A percentile compares a stretch with the other conserved stretches of the same genome.
These are phyloP conservation scores for Bos javanicus DNA, from an alignment of 2,113 vertebrate genomes.

Conservation along the genomic window DNA sequence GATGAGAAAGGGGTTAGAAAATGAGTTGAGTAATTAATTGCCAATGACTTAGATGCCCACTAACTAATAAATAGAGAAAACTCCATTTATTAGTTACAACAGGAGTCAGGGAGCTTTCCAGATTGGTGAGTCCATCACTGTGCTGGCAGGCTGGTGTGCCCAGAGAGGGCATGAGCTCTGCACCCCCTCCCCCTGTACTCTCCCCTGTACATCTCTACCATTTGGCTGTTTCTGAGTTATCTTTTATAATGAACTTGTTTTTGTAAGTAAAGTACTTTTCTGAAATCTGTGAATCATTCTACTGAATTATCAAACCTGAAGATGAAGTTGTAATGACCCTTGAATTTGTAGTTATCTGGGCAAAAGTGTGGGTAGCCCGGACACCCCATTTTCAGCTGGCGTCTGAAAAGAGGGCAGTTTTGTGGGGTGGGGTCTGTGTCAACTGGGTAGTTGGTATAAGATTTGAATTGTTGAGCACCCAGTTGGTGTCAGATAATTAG, in stretches of 20 bases:
- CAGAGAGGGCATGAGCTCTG: background rate
- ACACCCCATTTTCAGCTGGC: background rate
- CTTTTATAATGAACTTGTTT: background rate
- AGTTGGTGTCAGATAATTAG: background rate
- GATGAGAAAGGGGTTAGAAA: background rate
- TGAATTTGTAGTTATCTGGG: background rate
- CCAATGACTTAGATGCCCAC: background rate
- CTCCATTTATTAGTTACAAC: background rate
- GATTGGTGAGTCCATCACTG: background rate
- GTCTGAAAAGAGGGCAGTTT: background rate
- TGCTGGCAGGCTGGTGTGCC: background rate
- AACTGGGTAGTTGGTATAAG: background rate
- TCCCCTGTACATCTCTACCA: background rate
- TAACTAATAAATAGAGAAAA: background rate
- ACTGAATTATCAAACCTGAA: background rate
- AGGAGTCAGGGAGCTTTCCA: background rate
- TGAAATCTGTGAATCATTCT: background rate
- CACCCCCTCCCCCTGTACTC: fast-evolving
- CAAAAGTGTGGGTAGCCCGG: background rate
- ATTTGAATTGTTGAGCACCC: background rate
- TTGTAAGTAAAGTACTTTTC: background rate
- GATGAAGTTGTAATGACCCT: background rate
- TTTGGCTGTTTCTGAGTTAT: background rate
- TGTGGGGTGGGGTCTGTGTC: background rate
- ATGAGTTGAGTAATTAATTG: background rate